Evolutionary conservation across 2,888 invertebrate genomes (phyloP), one percentile per base, ranked within the genome.

Genomic region (Brassicogethes aeneus): DNA sequence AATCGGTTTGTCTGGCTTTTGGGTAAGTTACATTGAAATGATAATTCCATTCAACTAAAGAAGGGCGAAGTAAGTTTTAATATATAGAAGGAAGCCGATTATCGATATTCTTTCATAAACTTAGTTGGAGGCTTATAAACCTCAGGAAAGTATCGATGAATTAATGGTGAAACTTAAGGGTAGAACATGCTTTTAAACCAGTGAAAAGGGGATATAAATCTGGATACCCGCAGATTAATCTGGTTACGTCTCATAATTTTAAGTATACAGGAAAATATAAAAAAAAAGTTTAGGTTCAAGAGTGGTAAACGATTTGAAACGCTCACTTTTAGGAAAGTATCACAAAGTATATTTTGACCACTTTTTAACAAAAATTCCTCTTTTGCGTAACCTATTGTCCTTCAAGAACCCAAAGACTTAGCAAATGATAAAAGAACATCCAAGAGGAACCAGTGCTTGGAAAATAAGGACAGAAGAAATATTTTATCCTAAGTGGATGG

Each of bases 261-360:
- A 59, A 33, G 48, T 57, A 56, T 40, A 54, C 52, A 5, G 55
- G 60, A 2, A 68, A 66, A 49, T 41, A 35, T n/a, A 43, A 49
- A 44, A 44, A 60, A 62, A 47, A 58, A 13, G 45, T 16, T 43
- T 50, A 31, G 46, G 46, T 16, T 13, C 36, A 31, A 16, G 50
- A 16, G 48, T 49, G 32, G 45, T 49, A 34, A 43, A 23, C 5
- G n/a, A 23, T 23, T 10, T 23, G 5, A 23, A 5, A 7, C 23
- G 23, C 52, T 52, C 10, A 51, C 52, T 32, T 53, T 48, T 16
- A 47, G 39, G n/a, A n/a, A n/a, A n/a, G n/a, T n/a, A 45, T 40
- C 37, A 45, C 23, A 34, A 36, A 23, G 30, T 45, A 51, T 45
- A 47, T 45, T 31, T 49, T 51, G 23, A 23, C 10, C 5, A 23